A percentile compares a stretch with the other conserved stretches of the same genome.
Evolutionary conservation across 2,888 invertebrate genomes (phyloP).

Genomic region (Pollenia amentaria): DNA sequence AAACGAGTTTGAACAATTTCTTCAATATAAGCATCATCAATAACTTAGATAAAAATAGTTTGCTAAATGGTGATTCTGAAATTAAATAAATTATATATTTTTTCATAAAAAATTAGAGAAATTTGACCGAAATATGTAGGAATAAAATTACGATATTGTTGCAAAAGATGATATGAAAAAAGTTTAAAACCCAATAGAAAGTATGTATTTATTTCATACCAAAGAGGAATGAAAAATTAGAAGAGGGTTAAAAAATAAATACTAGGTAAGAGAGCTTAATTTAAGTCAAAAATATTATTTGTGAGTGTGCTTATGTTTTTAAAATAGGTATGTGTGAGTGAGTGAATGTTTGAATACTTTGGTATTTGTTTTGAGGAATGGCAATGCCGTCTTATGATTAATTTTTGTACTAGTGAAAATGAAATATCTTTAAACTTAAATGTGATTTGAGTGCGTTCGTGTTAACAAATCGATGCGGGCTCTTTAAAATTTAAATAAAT

Average conservation of each 20-base stretch:
- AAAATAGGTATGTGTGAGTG: background rate
- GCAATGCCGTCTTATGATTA: constrained; percentile 50
- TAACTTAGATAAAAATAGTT: too few relatives aligned
- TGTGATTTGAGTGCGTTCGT: constrained; percentile 65
- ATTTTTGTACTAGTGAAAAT: constrained; percentile 48
- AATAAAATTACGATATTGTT: too few relatives aligned
- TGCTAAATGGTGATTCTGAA: too few relatives aligned
- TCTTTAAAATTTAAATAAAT: constrained; percentile 46
- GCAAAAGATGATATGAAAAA: too few relatives aligned
- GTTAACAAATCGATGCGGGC: constrained; percentile 67
- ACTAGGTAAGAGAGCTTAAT: background rate
- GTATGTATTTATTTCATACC: too few relatives aligned
- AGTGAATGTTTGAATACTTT: background rate
- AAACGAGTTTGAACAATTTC: too few relatives aligned
- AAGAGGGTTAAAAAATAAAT: background rate
- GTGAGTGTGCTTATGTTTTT: too few relatives aligned
- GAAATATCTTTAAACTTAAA: constrained; percentile 59
- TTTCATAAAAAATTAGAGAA: too few relatives aligned
- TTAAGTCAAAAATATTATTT: background rate
- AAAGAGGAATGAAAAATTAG: background rate
- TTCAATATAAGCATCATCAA: too few relatives aligned
- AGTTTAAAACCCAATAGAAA: too few relatives aligned
- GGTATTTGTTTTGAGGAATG: constrained; percentile 11
- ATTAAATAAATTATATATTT: too few relatives aligned
- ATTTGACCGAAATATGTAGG: too few relatives aligned